Evolutionary conservation across 2,797 vertebrate genomes (phyloP).

Genomic region (Gobionotothen gibberifrons): DNA sequence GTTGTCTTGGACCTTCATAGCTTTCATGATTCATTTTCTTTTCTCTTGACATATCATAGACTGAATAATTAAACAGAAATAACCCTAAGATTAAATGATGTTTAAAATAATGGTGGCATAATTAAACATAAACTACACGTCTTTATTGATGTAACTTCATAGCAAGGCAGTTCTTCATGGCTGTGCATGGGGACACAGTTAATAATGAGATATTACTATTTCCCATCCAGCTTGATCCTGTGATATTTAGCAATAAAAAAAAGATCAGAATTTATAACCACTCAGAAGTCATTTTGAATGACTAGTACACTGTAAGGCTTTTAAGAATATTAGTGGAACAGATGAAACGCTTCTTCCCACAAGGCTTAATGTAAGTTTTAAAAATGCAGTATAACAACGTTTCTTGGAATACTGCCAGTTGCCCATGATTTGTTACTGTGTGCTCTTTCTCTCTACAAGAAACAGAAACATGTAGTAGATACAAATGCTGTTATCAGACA

Average conservation of each 20-base stretch:
- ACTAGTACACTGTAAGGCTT: not conserved
- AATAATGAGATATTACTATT: not conserved
- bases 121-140: not conserved
- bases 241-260: not conserved
- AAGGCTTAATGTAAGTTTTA: not conserved
- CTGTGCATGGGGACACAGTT: too few relatives aligned
- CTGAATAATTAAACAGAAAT: not conserved
- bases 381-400: not conserved
- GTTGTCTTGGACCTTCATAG: not conserved
- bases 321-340: not conserved
- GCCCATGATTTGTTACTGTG: not conserved
- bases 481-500: conserved; percentile 14
- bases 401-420: not conserved
- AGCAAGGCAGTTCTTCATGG: not conserved
- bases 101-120: not conserved
- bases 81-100: not conserved
- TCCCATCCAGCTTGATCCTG: not conserved
- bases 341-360: not conserved
- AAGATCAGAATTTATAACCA: not conserved
- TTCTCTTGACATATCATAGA: not conserved
- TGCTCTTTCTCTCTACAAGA: not conserved
- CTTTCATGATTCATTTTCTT: not conserved
- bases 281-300: not conserved
- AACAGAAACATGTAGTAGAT: not conserved
- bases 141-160: too few relatives aligned